Conservation (phyloP, 2,797 vertebrate species). For the Orestias chungarensis region DNA sequence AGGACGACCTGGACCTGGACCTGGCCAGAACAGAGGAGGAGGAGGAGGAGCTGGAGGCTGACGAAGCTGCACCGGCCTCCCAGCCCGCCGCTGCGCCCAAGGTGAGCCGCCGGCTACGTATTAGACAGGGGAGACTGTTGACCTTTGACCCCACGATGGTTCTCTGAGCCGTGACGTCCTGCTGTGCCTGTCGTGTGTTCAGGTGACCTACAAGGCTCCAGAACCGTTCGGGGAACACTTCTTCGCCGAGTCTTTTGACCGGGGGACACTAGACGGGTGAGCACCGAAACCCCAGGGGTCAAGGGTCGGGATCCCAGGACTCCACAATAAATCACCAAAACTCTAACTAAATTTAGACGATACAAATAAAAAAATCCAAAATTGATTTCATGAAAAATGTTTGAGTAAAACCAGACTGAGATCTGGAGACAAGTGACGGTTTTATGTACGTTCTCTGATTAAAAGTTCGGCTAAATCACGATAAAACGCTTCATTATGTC, state of each 20-base stretch:
- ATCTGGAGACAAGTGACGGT: too few relatives aligned
- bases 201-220: slow-evolving; percentile 95
- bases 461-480: too few relatives aligned
- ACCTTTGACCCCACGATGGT: too few relatives aligned
- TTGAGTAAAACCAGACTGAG: too few relatives aligned
- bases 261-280: slow-evolving; percentile 93
- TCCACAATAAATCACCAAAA: too few relatives aligned
- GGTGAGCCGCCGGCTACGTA: slow-evolving; percentile 66
- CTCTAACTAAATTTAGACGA: too few relatives aligned
- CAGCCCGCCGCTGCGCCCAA: slow-evolving; percentile 82
- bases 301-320: too few relatives aligned
- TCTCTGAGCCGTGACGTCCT: neutral
- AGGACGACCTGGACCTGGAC: slow-evolving; percentile 72
- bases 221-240: slow-evolving; percentile 93
- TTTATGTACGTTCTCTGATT: too few relatives aligned
- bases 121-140: neutral
- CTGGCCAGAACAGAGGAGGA: slow-evolving; percentile 35
- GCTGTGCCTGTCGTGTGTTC: slow-evolving; percentile 6
- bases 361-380: too few relatives aligned
- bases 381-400: too few relatives aligned
- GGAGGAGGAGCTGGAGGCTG: slow-evolving; percentile 38
- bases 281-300: too few relatives aligned
- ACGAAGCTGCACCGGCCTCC: slow-evolving; percentile 51
- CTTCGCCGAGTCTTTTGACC: slow-evolving; percentile 93
- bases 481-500: too few relatives aligned